phyloP scores from a whole-genome alignment of 2,888 invertebrate genomes.

The Agrotis ipsilon region DNA sequence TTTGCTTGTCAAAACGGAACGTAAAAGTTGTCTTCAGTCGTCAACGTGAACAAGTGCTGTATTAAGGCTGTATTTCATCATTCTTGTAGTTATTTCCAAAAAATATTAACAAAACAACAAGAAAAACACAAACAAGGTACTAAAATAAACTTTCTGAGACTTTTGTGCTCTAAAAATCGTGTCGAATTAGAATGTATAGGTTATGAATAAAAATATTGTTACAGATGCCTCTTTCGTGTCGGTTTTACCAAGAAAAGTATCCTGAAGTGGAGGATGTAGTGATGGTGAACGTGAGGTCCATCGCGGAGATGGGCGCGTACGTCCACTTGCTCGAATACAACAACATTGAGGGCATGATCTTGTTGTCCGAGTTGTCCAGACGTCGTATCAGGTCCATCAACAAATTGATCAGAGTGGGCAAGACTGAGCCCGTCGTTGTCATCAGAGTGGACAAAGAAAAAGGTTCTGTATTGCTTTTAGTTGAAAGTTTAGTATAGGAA shows the following conservation, averaged over 20 bases:
- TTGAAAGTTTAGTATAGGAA: background rate
- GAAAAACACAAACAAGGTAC: constrained; percentile 76
- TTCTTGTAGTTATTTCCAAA: constrained; percentile 69
- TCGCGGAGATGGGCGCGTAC: constrained; percentile 99
- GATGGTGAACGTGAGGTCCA: constrained; percentile 99
- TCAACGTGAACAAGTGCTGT: constrained; percentile 86
- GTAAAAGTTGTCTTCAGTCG: constrained; percentile 73
- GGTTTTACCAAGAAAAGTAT: constrained; percentile 99
- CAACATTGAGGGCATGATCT: constrained; percentile 99
- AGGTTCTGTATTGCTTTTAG: constrained; percentile 91
- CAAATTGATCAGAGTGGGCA: constrained; percentile 99
- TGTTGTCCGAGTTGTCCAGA: constrained; percentile 99
- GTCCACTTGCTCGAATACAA: constrained; percentile 99
- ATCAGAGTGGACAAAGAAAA: constrained; percentile 99
- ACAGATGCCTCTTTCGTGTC: constrained; percentile 97
- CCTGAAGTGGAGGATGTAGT: constrained; percentile 99
- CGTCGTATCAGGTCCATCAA: constrained; percentile 99
- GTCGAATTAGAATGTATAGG: constrained; percentile 69
- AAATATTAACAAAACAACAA: constrained; percentile 65
- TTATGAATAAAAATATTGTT: constrained; percentile 78
- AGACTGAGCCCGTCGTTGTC: constrained; percentile 99
- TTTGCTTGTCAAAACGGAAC: constrained; percentile 66
- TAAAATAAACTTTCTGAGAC: constrained; percentile 2
- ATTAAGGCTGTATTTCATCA: constrained; percentile 84
- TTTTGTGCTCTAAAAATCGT: background rate